Base-by-base conservation (phyloP, 2,888 invertebrate genomes). In the Drosophila seclusa region DNA sequence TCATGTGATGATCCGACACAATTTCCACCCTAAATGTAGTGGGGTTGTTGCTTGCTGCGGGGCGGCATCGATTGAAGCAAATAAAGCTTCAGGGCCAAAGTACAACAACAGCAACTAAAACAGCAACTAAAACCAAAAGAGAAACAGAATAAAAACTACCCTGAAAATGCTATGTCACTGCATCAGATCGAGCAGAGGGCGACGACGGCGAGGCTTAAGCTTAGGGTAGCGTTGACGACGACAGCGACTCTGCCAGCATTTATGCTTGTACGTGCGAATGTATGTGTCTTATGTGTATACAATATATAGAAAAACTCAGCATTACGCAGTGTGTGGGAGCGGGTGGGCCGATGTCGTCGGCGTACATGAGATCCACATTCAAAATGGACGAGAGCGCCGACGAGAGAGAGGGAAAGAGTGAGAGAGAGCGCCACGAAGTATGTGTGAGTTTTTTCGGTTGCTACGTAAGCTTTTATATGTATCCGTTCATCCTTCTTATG, bases 21-120 rank as follows among this genome's bases (percentile, higher is more conserved):
- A 87, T 82, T 89, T 84, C 78, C 89, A 87, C 84, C 84, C 87
- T 59, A 73, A 82, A 73, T 67, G 67, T 45, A 72, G 82, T 73
- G 81, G 81, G 79, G 78, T 79, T 64, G 78, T 45, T 45, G 45
- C 52, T 68, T 69, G n/a, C 31, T 27, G 68, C 72, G 69, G 76
- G 73, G 64, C 76, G 73, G 67, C 89, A 89, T 89, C 88, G 85
- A 85, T 85, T 85, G 76, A 79, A 77, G 75, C 89, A 86, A 90
- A 86, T 79, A 86, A 82, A 87, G 87, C 89, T 87, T 87, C 90
- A 87, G 90, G 89, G 90, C 77, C 89, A 81, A 77, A 77, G 72
- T 69, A 77, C 75, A 72, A 73, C 63, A 53, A 27, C 21, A 50
- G 27, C 50, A 34, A 61, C 49, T 53, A 72, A 57, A 62, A 48